Evolutionary conservation across 1,140 invertebrate species (phyloP).

Genomic region (Metopolophium dirhodum): DNA sequence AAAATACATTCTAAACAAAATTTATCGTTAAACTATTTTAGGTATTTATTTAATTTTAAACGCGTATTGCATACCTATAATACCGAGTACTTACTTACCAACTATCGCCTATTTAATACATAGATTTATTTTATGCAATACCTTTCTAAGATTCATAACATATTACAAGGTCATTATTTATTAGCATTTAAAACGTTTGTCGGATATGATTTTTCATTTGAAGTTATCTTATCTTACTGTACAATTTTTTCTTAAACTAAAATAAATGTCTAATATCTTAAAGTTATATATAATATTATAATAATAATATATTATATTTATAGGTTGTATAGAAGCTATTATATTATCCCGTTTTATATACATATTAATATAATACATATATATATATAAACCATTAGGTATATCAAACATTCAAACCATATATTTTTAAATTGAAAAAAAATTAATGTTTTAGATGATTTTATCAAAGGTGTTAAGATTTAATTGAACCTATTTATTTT

Average conservation of each 20-base stretch:
- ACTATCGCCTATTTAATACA: neutral
- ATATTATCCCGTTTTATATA: neutral
- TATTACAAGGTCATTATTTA: conserved; percentile 9
- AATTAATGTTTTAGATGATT: neutral
- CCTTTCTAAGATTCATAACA: neutral
- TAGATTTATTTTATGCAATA: conserved; percentile 1
- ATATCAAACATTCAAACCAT: neutral
- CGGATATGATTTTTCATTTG: neutral
- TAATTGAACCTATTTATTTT: neutral
- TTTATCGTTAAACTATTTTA: neutral
- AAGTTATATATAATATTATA: neutral
- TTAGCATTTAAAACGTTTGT: neutral
- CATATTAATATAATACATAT: neutral
- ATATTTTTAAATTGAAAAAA: neutral
- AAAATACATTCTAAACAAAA: neutral
- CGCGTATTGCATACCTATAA: neutral
- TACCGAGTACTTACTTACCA: neutral
- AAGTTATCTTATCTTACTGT: neutral
- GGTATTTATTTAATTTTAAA: neutral
- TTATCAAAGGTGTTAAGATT: neutral
- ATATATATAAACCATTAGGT: no score
- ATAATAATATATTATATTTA: neutral
- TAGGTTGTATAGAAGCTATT: neutral
- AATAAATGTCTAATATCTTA: neutral
- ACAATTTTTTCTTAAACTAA: neutral